These are phyloP conservation scores for Neria commutata DNA, from an alignment of 2,888 invertebrate genomes.

Conservation along the genomic window DNA sequence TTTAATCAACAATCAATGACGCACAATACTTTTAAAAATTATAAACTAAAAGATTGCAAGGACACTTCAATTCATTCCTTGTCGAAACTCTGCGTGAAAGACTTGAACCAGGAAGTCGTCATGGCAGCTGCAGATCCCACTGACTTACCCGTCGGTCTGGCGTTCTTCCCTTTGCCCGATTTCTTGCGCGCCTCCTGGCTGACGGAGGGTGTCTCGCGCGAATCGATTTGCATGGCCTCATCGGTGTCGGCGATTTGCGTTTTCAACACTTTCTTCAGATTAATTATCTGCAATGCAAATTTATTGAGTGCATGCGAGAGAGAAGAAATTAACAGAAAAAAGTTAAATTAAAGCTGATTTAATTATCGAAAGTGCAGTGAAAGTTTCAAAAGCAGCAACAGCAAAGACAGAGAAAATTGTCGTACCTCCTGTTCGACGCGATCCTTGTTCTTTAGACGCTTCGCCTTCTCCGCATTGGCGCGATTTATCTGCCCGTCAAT, in stretches of 20 bases:
- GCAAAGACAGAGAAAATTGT: no score
- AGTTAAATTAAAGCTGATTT: not conserved
- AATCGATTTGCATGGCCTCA: conserved; percentile 80
- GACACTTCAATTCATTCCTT: conserved; percentile 20
- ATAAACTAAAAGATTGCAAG: conserved; percentile 3
- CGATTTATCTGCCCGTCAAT: conserved; percentile 88
- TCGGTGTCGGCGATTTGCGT: conserved; percentile 82
- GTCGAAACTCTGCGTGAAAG: conserved; percentile 40
- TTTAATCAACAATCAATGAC: not conserved
- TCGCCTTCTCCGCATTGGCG: conserved; percentile 86
- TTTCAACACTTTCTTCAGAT: conserved; percentile 88
- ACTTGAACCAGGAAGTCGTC: conserved; percentile 38
- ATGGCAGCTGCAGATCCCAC: not conserved
- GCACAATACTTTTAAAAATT: conserved; percentile 10
- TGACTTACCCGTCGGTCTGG: conserved; percentile 48
- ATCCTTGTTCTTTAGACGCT: conserved; percentile 78
- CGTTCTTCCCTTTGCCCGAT: conserved; percentile 55
- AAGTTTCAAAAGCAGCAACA: not conserved
- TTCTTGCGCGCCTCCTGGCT: conserved; percentile 58
- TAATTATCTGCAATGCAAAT: conserved; percentile 70
- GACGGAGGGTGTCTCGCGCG: conserved; percentile 68
- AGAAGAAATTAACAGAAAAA: not conserved
- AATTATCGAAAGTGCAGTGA: not conserved
- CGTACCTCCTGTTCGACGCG: conserved; percentile 85
- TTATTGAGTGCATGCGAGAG: not conserved